phyloP scores from a whole-genome alignment of 2,797 vertebrate genomes.

The Hyperoplus lanceolatus region DNA sequence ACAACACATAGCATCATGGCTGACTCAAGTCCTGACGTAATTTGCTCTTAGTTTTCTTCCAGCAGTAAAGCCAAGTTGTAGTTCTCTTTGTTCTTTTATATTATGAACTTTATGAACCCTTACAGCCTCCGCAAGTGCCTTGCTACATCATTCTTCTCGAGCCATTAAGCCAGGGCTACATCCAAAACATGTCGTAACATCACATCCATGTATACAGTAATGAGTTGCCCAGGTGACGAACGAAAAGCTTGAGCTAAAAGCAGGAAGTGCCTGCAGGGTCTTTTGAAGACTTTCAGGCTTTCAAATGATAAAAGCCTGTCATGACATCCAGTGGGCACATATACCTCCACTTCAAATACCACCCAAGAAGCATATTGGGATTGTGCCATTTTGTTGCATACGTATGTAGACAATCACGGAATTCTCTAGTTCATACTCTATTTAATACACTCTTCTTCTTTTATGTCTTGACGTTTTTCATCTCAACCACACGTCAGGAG shows the following conservation, averaged over 20 bases:
- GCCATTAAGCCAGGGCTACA: conserved; percentile 30
- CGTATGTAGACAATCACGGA: background rate
- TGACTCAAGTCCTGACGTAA: conserved; percentile 8
- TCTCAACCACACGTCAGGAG: background rate
- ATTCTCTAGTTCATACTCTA: background rate
- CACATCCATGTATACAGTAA: background rate
- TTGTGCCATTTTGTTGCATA: background rate
- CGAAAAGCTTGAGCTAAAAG: conserved; percentile 27
- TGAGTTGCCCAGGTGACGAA: conserved; percentile 38
- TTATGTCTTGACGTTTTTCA: background rate
- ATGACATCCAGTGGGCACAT: conserved; percentile 10
- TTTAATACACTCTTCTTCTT: background rate
- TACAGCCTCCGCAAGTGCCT: background rate
- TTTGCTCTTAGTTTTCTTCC: conserved; percentile 38
- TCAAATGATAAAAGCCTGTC: conserved; percentile 13
- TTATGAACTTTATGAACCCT: conserved; percentile 59
- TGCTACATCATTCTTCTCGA: conserved; percentile 25
- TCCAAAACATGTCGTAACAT: conserved; percentile 61
- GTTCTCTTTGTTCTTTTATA: conserved; percentile 51
- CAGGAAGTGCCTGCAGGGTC: conserved; percentile 38
- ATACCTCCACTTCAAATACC: conserved; percentile 22
- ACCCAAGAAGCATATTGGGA: conserved; percentile 41
- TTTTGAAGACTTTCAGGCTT: background rate
- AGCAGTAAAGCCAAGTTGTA: conserved; percentile 59
- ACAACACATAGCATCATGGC: background rate